Conservation (phyloP, 1,140 invertebrate genomes). For the Megalonaias nervosa region DNA sequence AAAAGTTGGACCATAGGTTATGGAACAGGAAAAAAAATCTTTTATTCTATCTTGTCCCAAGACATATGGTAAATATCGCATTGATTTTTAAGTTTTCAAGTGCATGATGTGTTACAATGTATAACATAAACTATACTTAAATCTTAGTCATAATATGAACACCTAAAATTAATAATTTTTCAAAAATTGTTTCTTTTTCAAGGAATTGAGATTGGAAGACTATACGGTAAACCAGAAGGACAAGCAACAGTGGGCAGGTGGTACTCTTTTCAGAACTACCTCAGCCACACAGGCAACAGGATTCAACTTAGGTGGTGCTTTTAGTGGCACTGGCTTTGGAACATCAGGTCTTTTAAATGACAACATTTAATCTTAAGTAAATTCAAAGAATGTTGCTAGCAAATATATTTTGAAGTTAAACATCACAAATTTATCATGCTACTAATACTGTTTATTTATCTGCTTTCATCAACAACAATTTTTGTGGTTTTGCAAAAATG, state of each 20-base stretch:
- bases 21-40: too few species aligned
- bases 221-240: slow-evolving; percentile 92
- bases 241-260: slow-evolving; percentile 48
- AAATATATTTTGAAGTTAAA: neutral
- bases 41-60: too few species aligned
- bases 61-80: too few species aligned
- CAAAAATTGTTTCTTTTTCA: too few species aligned
- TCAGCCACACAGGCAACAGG: slow-evolving; percentile 38
- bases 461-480: neutral
- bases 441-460: neutral
- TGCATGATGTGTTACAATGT: too few species aligned
- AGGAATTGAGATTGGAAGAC: slow-evolving; percentile 93
- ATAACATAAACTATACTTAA: too few species aligned
- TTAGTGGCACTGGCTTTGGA: slow-evolving; percentile 18
- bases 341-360: slow-evolving; percentile 8
- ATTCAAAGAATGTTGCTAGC: neutral
- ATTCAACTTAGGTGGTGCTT: slow-evolving; percentile 45
- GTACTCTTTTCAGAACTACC: slow-evolving; percentile 24
- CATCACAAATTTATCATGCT: neutral
- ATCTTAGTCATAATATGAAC: too few species aligned
- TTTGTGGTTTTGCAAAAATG: neutral
- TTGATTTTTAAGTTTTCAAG: too few species aligned
- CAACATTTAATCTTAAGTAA: neutral
- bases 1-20: too few species aligned
- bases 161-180: too few species aligned